Percentiles rank a stretch among this genome's conserved stretches.
phyloP scores from a whole-genome alignment of 2,113 vertebrate species.

The Aegypius monachus region DNA sequence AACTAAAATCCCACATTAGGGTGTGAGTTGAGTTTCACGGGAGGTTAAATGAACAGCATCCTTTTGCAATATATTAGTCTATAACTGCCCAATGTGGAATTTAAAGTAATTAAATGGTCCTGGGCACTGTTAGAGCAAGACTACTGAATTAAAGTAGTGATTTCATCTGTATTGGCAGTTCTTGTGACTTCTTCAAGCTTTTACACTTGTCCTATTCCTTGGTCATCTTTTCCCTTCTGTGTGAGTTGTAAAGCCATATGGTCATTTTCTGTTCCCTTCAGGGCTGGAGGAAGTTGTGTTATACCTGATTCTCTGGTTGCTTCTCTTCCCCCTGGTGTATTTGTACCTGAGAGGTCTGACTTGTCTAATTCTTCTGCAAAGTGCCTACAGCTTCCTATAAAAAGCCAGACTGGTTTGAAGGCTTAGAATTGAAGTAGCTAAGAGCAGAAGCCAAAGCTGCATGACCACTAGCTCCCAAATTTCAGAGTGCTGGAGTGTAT shows the following conservation, averaged over 20 bases:
- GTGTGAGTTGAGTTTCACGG: neutral
- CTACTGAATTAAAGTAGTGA: neutral
- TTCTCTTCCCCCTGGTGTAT: neutral
- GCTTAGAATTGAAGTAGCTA: neutral
- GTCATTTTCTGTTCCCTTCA: neutral
- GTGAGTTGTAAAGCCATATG: neutral
- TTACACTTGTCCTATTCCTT: neutral
- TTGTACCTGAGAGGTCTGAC: neutral
- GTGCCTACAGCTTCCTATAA: neutral
- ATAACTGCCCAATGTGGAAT: neutral
- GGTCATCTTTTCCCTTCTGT: neutral
- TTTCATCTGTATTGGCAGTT: neutral
- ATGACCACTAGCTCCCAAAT: neutral
- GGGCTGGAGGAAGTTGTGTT: neutral
- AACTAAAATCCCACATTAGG: neutral
- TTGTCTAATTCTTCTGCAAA: neutral
- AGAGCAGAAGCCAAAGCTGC: neutral
- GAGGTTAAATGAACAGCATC: neutral
- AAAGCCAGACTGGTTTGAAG: neutral
- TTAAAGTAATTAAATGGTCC: neutral
- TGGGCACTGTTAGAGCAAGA: neutral
- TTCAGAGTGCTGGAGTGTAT: neutral
- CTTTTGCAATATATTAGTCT: neutral
- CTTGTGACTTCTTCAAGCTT: neutral
- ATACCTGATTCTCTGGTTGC: neutral